Base-by-base conservation (phyloP, 2,888 invertebrate genomes). In the Drosophila phalerata region DNA sequence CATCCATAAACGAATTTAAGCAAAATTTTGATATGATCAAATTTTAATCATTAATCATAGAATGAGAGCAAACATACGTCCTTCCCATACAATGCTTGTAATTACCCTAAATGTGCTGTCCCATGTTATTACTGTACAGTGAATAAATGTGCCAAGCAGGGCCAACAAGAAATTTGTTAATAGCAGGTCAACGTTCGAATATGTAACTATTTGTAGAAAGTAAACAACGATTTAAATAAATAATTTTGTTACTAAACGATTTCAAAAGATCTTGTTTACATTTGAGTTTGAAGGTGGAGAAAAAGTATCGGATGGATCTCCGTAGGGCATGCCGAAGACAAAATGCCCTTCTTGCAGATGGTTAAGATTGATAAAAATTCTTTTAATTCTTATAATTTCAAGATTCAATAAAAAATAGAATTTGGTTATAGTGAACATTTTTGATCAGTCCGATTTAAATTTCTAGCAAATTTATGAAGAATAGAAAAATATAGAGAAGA, bases 71-170 rank as follows among this genome's bases (percentile, higher is more conserved):
- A 28, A 25, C 15, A 25, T 3, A 37, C 40, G 30, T 42, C 30
- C 42, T 13, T 38, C 47, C 73, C 58, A 58, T 64, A 55, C 55
- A 68, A 57, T 52, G 51, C 73, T 51, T 72, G 67, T 72, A 60
- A 72, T 73, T 55, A 67, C 38, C 55, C 51, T 38, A 17, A 55
- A 60, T 42, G 56, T 62, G 76, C 56, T 55, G 48, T 38, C 28
- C 22, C 56, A 53, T 52, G 60, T 53, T 60, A 66, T 57, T 32
- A 67, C 62, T 81, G 79, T 87, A 84, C 68, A 81, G 82, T 74
- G 49, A 78, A 69, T 15, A 55, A 64, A 61, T 69, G 88, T 85
- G 88, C 88, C 81, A 81, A 67, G 38, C 52, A 68, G 61, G 85
- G 81, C 66, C 68, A 56, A 22, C 25, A 57, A 40, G 32, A 60